Conservation (phyloP, 2,797 vertebrate genomes). For the Acanthurus lineatus region DNA sequence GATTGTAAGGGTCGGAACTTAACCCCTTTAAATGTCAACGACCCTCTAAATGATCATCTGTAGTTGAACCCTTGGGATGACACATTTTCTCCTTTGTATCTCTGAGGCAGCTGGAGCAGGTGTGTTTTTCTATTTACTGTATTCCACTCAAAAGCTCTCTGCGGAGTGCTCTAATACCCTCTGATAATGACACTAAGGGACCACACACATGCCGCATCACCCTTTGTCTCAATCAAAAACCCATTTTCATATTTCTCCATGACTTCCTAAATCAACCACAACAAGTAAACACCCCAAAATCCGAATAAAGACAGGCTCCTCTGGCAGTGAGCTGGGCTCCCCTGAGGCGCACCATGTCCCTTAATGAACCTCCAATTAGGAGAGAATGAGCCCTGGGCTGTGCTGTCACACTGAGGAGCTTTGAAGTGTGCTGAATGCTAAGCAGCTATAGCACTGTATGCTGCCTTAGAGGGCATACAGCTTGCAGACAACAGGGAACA, state of each 20-base stretch:
- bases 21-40: conserved; percentile 76
- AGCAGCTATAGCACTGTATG: conserved; percentile 72
- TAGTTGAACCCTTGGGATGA: conserved; percentile 74
- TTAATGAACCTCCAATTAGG: conserved; percentile 87
- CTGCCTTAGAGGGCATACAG: conserved; percentile 64
- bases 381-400: conserved; percentile 80
- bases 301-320: conserved; percentile 63
- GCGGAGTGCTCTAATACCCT: conserved; percentile 51
- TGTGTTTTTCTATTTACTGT: conserved; percentile 50
- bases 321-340: conserved; percentile 67
- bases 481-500: conserved; percentile 61
- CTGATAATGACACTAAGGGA: conserved; percentile 63
- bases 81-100: conserved; percentile 47
- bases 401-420: conserved; percentile 76
- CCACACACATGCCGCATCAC: conserved; percentile 67
- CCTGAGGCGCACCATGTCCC: conserved; percentile 74
- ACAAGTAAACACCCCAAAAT: conserved; percentile 71
- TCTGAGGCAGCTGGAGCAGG: conserved; percentile 67
- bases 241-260: conserved; percentile 73
- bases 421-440: conserved; percentile 81
- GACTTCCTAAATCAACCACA: conserved; percentile 67
- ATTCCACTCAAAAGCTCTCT: conserved; percentile 41
- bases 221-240: conserved; percentile 81
- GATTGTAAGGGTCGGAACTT: conserved; percentile 63
- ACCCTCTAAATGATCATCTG: conserved; percentile 80